Base-by-base conservation (phyloP, 2,113 vertebrate genomes). In the Nicator chloris region DNA sequence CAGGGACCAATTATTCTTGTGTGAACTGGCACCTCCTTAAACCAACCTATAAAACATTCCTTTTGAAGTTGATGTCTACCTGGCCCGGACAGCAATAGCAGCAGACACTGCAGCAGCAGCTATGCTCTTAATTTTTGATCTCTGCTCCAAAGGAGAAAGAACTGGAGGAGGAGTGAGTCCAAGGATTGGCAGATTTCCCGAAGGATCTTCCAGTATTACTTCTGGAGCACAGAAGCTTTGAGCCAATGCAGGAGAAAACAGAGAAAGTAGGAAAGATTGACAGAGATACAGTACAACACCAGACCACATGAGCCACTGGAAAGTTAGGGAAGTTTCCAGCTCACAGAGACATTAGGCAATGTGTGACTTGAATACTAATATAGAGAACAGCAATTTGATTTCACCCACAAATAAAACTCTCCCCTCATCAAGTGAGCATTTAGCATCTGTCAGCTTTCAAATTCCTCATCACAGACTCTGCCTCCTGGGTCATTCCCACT, bases 71-170 rank as follows among this genome's bases (percentile, higher is more conserved):
- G 64, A 80, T 40, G 20, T 97, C 97, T 98, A 98, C 98, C 98
- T 99, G 91, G 97, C 97, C 64, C 90, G 98, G 47, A 97, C 57
- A 92, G 97, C 96, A 66, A 94, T 16, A 30, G 92, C 96, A 84
- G 97, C 94, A 95, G 97, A 93, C 47, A 98, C 95, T 0, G 97
- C 88, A 39, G 98, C 98, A 40, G 97, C 98, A 33, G 98, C 98
- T 8, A 88, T 86, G 45, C 85, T 97, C 86, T 93, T 96, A 59
- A 94, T 91, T 60, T 93, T 93, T 65, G 97, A 94, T 81, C 94
- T 96, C 68, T 97, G 95, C 90, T 87, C 93, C 31, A 95, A 83
- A 96, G 96, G 65, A 97, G 97, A 94, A 88, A 79, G 37, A 68
- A 42, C 3, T 0, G 95, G 71, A 84, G 77, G 54, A 59, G 96